Conservation (phyloP, 1,140 invertebrate species). For the Zaprionus africanus region DNA sequence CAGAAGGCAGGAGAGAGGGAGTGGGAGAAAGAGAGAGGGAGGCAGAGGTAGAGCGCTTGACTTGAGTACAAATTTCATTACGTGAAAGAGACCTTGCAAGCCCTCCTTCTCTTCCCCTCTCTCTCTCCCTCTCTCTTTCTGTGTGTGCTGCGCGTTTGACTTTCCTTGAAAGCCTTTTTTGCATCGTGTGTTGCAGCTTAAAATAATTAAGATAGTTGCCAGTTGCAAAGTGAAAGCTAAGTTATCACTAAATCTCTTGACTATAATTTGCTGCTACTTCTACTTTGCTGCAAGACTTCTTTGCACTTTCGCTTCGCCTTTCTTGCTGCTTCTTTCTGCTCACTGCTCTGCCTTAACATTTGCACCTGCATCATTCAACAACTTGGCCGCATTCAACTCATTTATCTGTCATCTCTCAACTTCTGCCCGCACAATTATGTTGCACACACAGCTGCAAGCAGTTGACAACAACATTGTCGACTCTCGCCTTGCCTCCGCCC, state of each 20-base stretch:
- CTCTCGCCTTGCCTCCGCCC: slow-evolving; percentile 22
- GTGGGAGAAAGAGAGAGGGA: too few relatives aligned
- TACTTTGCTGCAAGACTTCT: not conserved
- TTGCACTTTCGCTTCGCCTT: not conserved
- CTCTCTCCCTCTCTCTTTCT: not conserved
- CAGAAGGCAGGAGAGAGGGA: not conserved
- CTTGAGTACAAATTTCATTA: slow-evolving; percentile 32
- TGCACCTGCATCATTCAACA: not conserved
- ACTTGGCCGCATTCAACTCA: not conserved
- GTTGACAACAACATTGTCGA: slow-evolving; percentile 69
- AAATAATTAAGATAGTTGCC: slow-evolving; percentile 41
- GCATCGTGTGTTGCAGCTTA: not conserved
- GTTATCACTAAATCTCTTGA: too few relatives aligned
- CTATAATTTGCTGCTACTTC: not conserved
- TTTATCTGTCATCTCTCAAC: slow-evolving; percentile 14
- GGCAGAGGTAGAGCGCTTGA: not conserved
- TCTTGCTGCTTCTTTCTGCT: not conserved
- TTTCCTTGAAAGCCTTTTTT: not conserved
- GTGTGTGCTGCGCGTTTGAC: not conserved
- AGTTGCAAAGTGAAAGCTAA: not conserved
- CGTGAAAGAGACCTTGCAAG: not conserved
- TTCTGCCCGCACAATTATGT: slow-evolving; percentile 59
- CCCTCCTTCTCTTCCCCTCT: not conserved
- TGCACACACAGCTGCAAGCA: slow-evolving; percentile 54
- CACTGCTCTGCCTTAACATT: not conserved